These are phyloP conservation scores for Apamea anceps DNA, from an alignment of 2,888 invertebrate genomes.

Conservation along the genomic window DNA sequence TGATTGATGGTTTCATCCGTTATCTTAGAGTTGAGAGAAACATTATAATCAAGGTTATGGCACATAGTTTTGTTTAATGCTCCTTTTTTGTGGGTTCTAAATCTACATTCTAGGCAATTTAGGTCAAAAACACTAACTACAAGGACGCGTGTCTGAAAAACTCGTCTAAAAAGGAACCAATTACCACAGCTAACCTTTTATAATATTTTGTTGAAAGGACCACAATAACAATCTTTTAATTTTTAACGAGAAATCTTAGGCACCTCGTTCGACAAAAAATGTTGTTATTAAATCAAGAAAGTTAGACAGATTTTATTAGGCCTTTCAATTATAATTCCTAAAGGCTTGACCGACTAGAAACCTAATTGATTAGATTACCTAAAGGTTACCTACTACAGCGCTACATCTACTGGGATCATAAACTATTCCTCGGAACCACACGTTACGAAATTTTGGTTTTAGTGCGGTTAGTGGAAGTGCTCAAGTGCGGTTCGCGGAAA, in stretches of 20 bases:
- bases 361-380: conserved; percentile 15
- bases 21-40: conserved; percentile 20
- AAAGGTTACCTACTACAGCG: not conserved
- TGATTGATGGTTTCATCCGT: conserved; percentile 38
- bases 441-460: too few species aligned
- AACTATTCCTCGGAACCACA: too few species aligned
- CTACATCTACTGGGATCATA: not conserved
- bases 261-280: not conserved
- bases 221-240: not conserved
- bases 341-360: conserved; percentile 7
- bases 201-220: not conserved
- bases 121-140: not conserved
- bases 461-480: too few species aligned
- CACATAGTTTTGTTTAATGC: not conserved
- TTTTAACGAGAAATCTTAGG: not conserved
- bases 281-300: conserved; percentile 30
- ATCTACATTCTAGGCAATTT: not conserved
- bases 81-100: not conserved
- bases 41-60: conserved; percentile 33
- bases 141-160: not conserved
- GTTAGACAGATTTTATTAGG: conserved; percentile 40
- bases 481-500: too few species aligned
- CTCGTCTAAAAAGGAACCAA: not conserved
- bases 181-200: not conserved
- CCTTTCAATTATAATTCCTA: conserved; percentile 23